Base-by-base conservation (phyloP, 2,888 invertebrate species). In the Phyto melanocephala region DNA sequence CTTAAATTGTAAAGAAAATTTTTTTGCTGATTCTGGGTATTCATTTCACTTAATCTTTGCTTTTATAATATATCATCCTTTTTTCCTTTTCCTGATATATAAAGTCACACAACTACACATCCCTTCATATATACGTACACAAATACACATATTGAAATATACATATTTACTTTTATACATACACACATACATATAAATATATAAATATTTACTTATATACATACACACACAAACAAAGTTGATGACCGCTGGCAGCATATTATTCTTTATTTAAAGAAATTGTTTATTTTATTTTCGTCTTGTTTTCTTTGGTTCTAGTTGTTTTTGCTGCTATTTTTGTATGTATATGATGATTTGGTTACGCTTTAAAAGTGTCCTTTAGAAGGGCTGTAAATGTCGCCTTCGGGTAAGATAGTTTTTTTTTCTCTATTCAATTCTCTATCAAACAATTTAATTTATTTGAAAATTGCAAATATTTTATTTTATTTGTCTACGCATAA, bases 181-280 rank as follows among this genome's bases (percentile, higher is more conserved):
- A n/a, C n/a, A n/a, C 28, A 22, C 52, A 22, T 60, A 17, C 28
- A 45, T 11, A 75, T 24, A 42, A 33, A 80, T 40, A 8, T 22
- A n/a, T 33, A 40, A 6, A 45, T 40, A n/a, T n/a, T n/a, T n/a
- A n/a, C n/a, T n/a, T n/a, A n/a, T n/a, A n/a, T n/a, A n/a, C n/a
- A n/a, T n/a, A n/a, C n/a, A n/a, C n/a, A n/a, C 4, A 20, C 35
- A 15, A 15, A 42, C 2, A 58, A n/a, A 67, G 67, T 45, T 54
- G 62, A 75, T 75, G 82, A 71, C 78, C 79, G 58, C 54, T 82
- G 71, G 82, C 82, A 65, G 54, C 35, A 67, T 70, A 75, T 78
- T 58, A 75, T 79, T 42, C 35, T 52, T 60, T 42, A 20, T 68
- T 68, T 52, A 13, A 15, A 68, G 33, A 76, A 62, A 20, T 42